phyloP scores from a whole-genome alignment of 2,113 vertebrate species.

The Bubalus kerabau region DNA sequence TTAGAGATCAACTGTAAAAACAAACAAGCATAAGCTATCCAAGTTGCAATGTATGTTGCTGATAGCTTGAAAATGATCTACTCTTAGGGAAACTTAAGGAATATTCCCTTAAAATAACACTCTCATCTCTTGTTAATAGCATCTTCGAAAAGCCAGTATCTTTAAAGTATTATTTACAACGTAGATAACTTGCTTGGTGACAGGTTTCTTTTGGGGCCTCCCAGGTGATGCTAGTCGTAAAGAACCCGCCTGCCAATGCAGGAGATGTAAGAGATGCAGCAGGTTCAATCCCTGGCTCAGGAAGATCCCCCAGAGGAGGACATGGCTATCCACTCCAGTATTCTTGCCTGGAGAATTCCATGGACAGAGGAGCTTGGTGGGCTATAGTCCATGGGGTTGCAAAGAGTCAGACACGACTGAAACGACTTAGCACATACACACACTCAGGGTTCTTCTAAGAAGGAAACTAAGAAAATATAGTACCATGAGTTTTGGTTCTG shows the following conservation, averaged over 20 bases:
- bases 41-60: constrained; percentile 34
- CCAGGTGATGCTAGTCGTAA: neutral
- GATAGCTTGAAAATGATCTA: constrained; percentile 33
- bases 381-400: neutral
- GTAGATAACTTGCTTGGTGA: constrained; percentile 52
- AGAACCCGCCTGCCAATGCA: neutral
- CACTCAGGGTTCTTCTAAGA: constrained; percentile 49
- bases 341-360: neutral
- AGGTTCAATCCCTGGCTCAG: neutral
- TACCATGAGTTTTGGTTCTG: constrained; percentile 23
- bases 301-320: neutral
- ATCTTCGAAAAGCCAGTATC: constrained; percentile 45
- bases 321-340: neutral
- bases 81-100: constrained; percentile 57
- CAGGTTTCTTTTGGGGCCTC: constrained; percentile 38
- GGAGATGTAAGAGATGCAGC: neutral
- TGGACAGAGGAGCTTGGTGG: neutral
- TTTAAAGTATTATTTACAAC: constrained; percentile 33
- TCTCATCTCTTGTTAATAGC: constrained; percentile 25
- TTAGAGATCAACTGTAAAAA: constrained; percentile 27
- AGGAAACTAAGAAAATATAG: constrained; percentile 36
- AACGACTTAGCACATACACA: neutral
- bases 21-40: neutral
- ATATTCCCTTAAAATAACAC: constrained; percentile 50
- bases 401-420: neutral